Evolutionary conservation across 2,888 invertebrate genomes (phyloP), one percentile per base, ranked within the genome.

Genomic region (Patella caerulea): DNA sequence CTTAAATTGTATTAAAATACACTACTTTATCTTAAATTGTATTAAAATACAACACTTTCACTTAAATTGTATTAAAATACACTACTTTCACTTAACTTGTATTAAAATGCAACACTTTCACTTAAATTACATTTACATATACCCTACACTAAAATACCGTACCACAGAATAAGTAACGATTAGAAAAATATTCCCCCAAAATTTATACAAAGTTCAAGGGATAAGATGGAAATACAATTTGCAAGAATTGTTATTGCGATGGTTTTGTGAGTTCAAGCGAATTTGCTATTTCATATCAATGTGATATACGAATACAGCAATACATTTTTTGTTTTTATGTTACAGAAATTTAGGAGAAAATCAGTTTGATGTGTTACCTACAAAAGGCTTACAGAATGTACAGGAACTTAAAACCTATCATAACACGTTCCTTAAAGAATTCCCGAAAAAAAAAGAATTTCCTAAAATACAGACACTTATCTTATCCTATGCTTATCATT

Each of bases 401-500:
- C 93, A 95, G 71, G 96, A 96, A 89, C 93, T 98, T 84, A 97
- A 97, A 92, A 96, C 96, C 54, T 97, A 96, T 93, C 97, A 97
- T 92, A 98, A 98, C 93, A 96, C 96, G 0, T 94, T 95, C 84
- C 93, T 98, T 82, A 93, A 95, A 70, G 96, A 96, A 87, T 98
- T 98, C 92, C 98, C 97, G 54, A 94, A 95, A 1, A 96, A 97
- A 0, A 95, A 96, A 83, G 94, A 94, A 76, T 97, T 98, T 92
- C 98, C 97, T 0, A 93, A 95, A 56, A 96, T 98, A 82, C 95
- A 96, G 93, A 95, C 95, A 15, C 93, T 98, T 88, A 95, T 96
- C 69, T 93, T 98, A 65, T 96, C 97, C 1, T 98, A 98, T 92
- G 98, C 98, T 84, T 98, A 98, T 93, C 98, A 98, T 91, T 98